These are phyloP conservation scores for Paragorgia papillata DNA, from an alignment of 92 coral and sea anemone species.

Conservation along the genomic window DNA sequence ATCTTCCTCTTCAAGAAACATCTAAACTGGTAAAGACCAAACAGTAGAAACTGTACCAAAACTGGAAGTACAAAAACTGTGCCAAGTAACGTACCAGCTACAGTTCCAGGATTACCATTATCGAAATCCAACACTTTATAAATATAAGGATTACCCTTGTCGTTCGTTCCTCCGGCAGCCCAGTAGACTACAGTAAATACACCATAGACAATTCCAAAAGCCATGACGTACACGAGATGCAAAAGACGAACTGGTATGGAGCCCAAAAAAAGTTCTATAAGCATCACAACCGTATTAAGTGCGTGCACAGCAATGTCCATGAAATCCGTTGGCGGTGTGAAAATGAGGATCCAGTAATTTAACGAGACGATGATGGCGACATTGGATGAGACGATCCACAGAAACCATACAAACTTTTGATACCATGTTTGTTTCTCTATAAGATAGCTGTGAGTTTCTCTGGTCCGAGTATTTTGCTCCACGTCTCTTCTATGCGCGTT, in stretches of 20 bases:
- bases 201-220: conserved; percentile 53
- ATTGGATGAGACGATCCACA: conserved; percentile 25
- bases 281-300: background rate
- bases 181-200: conserved; percentile 77
- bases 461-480: too few relatives aligned
- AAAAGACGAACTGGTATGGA: conserved; percentile 64
- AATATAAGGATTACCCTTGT: conserved; percentile 59
- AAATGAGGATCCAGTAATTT: conserved; percentile 7
- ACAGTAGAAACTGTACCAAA: conserved; percentile 56
- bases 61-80: conserved; percentile 58
- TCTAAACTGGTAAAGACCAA: conserved; percentile 77
- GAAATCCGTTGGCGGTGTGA: conserved; percentile 19
- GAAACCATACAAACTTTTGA: conserved; percentile 14
- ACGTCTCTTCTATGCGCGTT: too few relatives aligned
- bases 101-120: conserved; percentile 55
- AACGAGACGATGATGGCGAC: conserved; percentile 13
- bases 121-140: conserved; percentile 68
- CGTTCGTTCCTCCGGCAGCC: conserved; percentile 77
- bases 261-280: background rate
- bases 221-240: conserved; percentile 66
- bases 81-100: conserved; percentile 50
- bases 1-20: background rate
- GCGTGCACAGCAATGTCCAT: conserved; percentile 31
- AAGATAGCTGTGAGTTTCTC: too few relatives aligned
- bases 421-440: background rate